These are phyloP conservation scores for Ophiothrix spiculata DNA, from an alignment of 35 echinoderm and acorn worm genomes.

Conservation along the genomic window DNA sequence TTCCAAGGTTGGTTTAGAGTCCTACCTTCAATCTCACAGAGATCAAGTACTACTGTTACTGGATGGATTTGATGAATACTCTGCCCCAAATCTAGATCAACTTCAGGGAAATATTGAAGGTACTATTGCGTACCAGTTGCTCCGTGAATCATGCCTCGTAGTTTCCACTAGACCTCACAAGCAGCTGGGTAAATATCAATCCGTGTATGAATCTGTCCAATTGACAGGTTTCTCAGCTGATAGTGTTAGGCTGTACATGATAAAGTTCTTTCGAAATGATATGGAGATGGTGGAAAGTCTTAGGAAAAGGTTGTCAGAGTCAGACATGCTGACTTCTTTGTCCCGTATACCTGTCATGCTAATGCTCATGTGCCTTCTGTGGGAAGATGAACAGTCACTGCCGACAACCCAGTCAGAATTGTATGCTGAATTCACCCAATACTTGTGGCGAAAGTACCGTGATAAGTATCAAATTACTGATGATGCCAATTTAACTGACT, in stretches of 20 bases:
- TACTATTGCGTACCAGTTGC: not conserved
- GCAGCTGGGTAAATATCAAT: constrained; percentile 11
- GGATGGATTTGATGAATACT: constrained; percentile 15
- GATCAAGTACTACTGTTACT: constrained; percentile 4
- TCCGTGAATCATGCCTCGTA: not conserved
- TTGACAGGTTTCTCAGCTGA: not conserved
- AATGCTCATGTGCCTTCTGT: constrained; percentile 5
- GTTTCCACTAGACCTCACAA: constrained; percentile 13
- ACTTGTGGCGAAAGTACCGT: not conserved
- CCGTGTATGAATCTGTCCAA: not conserved
- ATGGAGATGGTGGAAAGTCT: not conserved
- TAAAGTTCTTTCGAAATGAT: constrained; percentile 3
- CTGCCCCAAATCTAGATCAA: constrained; percentile 1
- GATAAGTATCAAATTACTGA: not conserved
- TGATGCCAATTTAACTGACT: not conserved
- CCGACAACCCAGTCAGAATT: constrained; percentile 1
- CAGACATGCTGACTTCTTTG: not conserved
- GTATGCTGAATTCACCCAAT: constrained; percentile 2
- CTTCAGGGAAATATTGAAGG: not conserved
- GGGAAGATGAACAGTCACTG: not conserved
- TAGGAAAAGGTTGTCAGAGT: not conserved
- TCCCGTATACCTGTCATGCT: constrained; percentile 4
- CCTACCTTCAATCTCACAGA: not conserved
- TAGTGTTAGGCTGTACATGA: not conserved
- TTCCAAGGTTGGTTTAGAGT: constrained; percentile 7